Conservation (phyloP, 2,888 invertebrate genomes). For the Plagodis pulveraria region DNA sequence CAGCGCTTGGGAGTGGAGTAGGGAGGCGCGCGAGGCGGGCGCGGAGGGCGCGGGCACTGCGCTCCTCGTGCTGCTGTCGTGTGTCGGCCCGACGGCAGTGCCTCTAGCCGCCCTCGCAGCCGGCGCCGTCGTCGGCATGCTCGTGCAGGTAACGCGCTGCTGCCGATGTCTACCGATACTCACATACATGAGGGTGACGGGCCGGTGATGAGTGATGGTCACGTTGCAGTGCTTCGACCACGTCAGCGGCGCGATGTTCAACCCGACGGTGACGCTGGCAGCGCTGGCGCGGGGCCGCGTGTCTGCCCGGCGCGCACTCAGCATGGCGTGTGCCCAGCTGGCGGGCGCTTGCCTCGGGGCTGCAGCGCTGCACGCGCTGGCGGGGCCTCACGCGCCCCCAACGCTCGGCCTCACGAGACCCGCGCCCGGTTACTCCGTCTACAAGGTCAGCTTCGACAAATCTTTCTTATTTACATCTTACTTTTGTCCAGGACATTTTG, state of each 20-base stretch:
- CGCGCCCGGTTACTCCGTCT: constrained; percentile 8
- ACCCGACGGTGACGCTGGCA: constrained; percentile 90
- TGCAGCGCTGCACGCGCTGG: constrained; percentile 74
- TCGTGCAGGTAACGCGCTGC: constrained; percentile 63
- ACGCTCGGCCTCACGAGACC: constrained; percentile 13
- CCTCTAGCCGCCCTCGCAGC: constrained; percentile 79
- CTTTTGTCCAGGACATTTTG: too few species aligned
- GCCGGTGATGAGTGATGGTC: neutral
- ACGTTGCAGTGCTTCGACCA: constrained; percentile 87
- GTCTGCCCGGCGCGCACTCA: constrained; percentile 78
- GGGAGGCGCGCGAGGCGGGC: constrained; percentile 59
- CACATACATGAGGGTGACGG: too few species aligned
- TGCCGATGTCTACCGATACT: too few species aligned
- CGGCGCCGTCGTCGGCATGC: constrained; percentile 87
- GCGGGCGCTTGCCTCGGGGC: constrained; percentile 88
- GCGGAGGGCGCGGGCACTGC: constrained; percentile 89
- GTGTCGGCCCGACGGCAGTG: constrained; percentile 83
- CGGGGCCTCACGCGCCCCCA: constrained; percentile 63
- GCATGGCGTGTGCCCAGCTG: constrained; percentile 86
- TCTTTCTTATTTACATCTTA: too few species aligned
- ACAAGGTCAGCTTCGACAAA: constrained; percentile 3
- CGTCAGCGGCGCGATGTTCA: constrained; percentile 90
- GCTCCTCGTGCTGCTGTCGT: constrained; percentile 86
- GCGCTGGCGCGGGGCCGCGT: constrained; percentile 84
- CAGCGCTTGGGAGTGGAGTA: constrained; percentile 17